Conservation (phyloP, 2,888 invertebrate species). For the Amorpha juglandis region DNA sequence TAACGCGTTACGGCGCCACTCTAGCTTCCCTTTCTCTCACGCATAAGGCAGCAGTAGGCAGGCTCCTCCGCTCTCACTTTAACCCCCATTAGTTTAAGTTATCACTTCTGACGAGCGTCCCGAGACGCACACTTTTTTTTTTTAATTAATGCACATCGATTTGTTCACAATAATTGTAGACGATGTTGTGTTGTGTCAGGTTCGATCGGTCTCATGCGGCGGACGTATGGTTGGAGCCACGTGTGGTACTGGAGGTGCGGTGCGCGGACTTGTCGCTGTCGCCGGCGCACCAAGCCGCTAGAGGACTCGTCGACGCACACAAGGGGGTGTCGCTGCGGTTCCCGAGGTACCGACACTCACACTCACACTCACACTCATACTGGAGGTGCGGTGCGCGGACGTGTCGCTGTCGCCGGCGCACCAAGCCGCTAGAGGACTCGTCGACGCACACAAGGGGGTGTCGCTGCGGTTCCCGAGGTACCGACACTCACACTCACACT, state of each 20-base stretch:
- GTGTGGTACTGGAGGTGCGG: conserved; percentile 97
- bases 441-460: conserved; percentile 95
- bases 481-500: background rate
- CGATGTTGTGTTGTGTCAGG: conserved; percentile 48
- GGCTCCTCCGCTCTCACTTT: too few species aligned
- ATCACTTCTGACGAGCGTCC: too few species aligned
- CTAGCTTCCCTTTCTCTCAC: too few species aligned
- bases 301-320: conserved; percentile 93
- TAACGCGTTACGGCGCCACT: too few species aligned
- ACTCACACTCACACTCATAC: background rate
- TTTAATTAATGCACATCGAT: too few species aligned
- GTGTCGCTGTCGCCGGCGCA: conserved; percentile 98
- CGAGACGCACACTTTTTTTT: too few species aligned
- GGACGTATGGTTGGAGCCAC: conserved; percentile 95
- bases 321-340: conserved; percentile 98
- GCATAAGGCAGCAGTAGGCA: too few species aligned
- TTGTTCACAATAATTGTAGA: too few species aligned
- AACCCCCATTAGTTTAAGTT: too few species aligned
- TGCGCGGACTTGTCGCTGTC: conserved; percentile 99
- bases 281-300: conserved; percentile 95
- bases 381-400: conserved; percentile 98
- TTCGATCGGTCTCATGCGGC: conserved; percentile 90
- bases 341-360: conserved; percentile 84
- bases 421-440: conserved; percentile 93
- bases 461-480: conserved; percentile 96